Evolutionary conservation across 1,140 invertebrate species (phyloP).

Genomic region (Leguminivora glycinivorella): DNA sequence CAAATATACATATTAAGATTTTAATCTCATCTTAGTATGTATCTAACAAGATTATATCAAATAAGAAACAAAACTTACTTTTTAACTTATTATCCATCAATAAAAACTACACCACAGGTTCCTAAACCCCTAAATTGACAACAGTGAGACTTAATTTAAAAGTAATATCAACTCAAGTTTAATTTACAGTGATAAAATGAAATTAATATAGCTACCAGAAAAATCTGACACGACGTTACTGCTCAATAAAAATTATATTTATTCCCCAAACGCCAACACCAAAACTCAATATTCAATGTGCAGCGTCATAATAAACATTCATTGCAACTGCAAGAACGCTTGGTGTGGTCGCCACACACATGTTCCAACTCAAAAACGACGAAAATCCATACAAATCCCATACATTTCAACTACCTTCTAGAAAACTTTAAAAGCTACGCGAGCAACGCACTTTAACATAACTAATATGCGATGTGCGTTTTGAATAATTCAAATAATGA

Average conservation of each 20-base stretch:
- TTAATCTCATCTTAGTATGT: too few species aligned
- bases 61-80: too few species aligned
- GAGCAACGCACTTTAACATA: conserved; percentile 19
- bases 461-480: conserved; percentile 9
- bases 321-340: conserved; percentile 16
- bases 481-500: conserved; percentile 17
- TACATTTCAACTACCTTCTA: not conserved
- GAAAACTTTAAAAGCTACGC: not conserved
- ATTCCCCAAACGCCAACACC: not conserved
- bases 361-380: not conserved
- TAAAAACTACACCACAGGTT: too few species aligned
- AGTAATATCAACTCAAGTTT: too few species aligned
- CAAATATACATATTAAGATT: too few species aligned
- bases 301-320: conserved; percentile 11
- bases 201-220: not conserved
- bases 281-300: conserved; percentile 4
- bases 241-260: not conserved
- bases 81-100: too few species aligned
- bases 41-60: too few species aligned
- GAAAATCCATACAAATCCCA: not conserved
- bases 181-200: too few species aligned
- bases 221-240: not conserved
- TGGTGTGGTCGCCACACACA: conserved; percentile 7
- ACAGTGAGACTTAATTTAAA: too few species aligned
- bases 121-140: too few species aligned